Evolutionary conservation across 2,113 vertebrate genomes (phyloP), one percentile per base, ranked within the genome.

Genomic region (Edolisoma coerulescens): DNA sequence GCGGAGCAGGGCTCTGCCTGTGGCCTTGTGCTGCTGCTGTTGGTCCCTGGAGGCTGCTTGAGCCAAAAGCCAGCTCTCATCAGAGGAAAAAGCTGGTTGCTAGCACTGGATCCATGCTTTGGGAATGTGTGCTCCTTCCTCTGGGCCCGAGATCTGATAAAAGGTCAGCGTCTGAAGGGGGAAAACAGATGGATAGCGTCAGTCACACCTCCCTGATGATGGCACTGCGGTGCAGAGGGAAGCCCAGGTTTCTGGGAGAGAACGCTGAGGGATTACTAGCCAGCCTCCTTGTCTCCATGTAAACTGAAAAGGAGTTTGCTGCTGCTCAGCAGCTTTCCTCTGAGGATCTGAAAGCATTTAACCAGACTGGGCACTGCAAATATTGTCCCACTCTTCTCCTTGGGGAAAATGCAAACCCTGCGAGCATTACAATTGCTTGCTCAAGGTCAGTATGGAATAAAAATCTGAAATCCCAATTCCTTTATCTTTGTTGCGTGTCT

Each of bases 381-480:
- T 85, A 73, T 52, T 83, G 67, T 88, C 84, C 61, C 35, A 16
- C 23, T 90, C 45, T 53, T 69, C 70, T 91, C 78, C 70, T 41
- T 54, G 21, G 82, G 64, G 90, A 52, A 77, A 81, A 74, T 33
- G n/a, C 59, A 50, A 54, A 73, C 45, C 64, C 85, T 80, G 82
- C 0, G 4, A 88, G 56, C 0, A 2, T 83, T 94, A 42, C n/a
- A 41, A 45, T 84, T 70, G 79, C 85, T 80, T 93, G 71, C 39
- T 93, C 54, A 93, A 96, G 87, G 92, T 91, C 90, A 94, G 32
- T 3, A 16, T 22, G 53, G 92, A 86, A 65, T 86, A 90, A 82
- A 95, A 92, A 64, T 65, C 45, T 84, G 60, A 78, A 94, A 87
- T 94, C 80, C 52, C 77, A 52, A 3, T 71, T 87, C 88, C 57